phyloP scores from a whole-genome alignment of 2,797 vertebrate genomes.

The Tympanoctomys barrerae region DNA sequence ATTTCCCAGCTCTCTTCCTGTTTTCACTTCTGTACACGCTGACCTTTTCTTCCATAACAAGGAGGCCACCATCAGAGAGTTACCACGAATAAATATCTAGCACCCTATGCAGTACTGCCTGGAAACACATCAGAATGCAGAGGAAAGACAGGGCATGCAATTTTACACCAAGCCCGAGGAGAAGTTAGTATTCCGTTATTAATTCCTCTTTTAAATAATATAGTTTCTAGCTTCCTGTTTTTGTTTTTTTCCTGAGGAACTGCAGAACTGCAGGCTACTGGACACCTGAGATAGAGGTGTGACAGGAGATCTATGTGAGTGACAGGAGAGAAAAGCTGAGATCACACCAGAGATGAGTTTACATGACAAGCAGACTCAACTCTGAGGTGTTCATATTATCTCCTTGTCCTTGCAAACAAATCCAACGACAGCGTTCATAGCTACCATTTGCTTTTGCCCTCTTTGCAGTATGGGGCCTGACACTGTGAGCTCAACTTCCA shows the following conservation, averaged over 20 bases:
- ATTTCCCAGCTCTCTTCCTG: background rate
- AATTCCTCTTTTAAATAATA: background rate
- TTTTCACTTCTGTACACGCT: background rate
- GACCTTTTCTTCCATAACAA: background rate
- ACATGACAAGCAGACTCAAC: background rate
- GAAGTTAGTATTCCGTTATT: background rate
- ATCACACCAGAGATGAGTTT: background rate
- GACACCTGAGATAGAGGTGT: background rate
- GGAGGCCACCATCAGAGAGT: background rate
- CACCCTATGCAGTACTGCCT: background rate
- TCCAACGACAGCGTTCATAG: fast-evolving
- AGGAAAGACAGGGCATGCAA: no score
- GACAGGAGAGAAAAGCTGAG: background rate
- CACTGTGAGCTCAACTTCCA: fast-evolving
- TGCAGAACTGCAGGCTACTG: background rate
- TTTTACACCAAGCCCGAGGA: background rate
- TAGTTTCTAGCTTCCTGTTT: background rate
- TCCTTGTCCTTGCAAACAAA: background rate
- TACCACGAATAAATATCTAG: background rate
- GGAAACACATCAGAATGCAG: background rate
- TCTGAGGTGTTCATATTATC: background rate
- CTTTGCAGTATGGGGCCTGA: background rate
- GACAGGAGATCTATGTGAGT: background rate
- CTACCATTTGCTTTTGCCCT: background rate
- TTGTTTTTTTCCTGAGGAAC: background rate